These are phyloP conservation scores for Corythaeola cristata DNA, from an alignment of 2,113 vertebrate species.

Conservation along the genomic window DNA sequence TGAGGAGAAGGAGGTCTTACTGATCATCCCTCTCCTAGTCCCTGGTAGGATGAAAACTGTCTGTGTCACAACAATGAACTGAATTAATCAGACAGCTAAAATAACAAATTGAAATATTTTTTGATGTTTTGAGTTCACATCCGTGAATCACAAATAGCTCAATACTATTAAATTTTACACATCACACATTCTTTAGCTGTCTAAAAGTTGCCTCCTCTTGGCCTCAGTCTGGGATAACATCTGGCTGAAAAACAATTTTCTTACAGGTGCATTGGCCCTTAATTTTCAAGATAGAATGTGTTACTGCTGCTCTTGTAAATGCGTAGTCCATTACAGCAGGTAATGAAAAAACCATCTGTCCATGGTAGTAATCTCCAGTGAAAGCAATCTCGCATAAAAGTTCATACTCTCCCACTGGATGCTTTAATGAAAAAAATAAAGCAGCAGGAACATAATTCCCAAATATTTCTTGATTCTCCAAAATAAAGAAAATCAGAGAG, in stretches of 20 bases:
- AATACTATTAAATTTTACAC: neutral
- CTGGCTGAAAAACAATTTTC: neutral
- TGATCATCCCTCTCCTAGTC: neutral
- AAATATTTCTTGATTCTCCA: neutral
- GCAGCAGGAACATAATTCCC: neutral
- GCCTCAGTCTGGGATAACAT: neutral
- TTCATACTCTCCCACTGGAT: neutral
- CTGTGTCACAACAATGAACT: neutral
- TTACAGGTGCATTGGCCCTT: neutral
- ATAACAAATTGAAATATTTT: neutral
- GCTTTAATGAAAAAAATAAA: slow-evolving; percentile 2
- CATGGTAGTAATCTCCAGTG: neutral
- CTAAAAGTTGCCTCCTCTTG: neutral
- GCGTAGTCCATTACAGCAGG: neutral
- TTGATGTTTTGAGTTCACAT: neutral
- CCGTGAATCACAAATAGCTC: neutral
- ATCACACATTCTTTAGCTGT: neutral
- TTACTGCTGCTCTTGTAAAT: neutral
- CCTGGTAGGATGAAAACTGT: neutral
- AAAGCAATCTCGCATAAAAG: neutral
- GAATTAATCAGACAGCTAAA: neutral
- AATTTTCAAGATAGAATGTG: neutral
- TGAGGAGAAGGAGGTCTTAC: neutral
- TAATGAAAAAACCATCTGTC: slow-evolving; percentile 27
- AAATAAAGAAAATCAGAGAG: neutral